Evolutionary conservation across 1,140 invertebrate genomes (phyloP).

Genomic region (Yoshiicerus persimilis): DNA sequence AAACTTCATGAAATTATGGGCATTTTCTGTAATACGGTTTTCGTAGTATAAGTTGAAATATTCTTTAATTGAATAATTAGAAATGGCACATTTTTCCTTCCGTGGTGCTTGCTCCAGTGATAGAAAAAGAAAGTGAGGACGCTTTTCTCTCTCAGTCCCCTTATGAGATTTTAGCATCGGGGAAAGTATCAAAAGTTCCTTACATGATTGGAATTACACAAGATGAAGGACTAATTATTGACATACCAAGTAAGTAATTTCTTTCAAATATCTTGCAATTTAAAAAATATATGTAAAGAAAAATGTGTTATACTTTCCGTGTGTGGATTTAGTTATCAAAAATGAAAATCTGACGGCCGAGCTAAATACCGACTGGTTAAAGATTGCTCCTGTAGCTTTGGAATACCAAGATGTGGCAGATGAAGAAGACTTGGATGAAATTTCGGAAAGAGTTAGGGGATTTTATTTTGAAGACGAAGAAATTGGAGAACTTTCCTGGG

Average conservation of each 20-base stretch:
- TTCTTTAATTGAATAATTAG: background rate
- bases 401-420: background rate
- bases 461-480: constrained; percentile 28
- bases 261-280: background rate
- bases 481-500: background rate
- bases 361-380: background rate
- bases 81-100: background rate
- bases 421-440: background rate
- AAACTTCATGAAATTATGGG: background rate
- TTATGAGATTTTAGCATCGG: background rate
- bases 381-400: background rate
- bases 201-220: background rate
- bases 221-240: background rate
- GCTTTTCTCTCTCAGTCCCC: constrained; percentile 26
- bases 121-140: background rate
- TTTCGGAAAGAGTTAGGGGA: background rate
- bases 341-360: background rate
- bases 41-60: background rate
- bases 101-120: background rate
- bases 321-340: background rate
- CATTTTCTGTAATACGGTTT: too few relatives aligned
- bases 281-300: background rate
- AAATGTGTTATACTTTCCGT: too few relatives aligned
- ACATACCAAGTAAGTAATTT: background rate
- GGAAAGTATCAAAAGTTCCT: constrained; percentile 28